These are phyloP conservation scores for Physocephala rufipes DNA, from an alignment of 2,888 invertebrate species.

Conservation along the genomic window DNA sequence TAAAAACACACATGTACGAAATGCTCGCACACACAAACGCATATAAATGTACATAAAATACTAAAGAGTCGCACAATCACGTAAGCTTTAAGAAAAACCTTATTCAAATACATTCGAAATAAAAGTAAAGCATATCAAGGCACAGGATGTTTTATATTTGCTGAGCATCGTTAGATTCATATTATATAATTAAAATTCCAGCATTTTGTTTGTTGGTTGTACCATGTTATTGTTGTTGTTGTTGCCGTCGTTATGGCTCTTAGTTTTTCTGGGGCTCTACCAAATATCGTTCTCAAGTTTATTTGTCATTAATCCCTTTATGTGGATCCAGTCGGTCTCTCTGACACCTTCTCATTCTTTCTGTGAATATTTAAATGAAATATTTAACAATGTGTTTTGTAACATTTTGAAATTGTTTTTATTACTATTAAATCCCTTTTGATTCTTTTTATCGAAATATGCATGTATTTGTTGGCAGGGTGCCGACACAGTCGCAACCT, in stretches of 20 bases:
- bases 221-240: constrained; percentile 32
- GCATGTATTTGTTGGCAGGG: too few relatives aligned
- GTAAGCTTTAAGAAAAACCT: too few relatives aligned
- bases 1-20: constrained; percentile 38
- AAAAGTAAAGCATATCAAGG: background rate
- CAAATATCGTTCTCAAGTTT: constrained; percentile 43
- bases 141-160: constrained; percentile 15
- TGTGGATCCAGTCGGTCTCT: background rate
- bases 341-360: background rate
- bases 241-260: constrained; percentile 34
- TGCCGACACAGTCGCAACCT: too few relatives aligned
- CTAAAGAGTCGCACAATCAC: constrained; percentile 18
- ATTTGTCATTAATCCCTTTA: constrained; percentile 25
- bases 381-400: constrained; percentile 17
- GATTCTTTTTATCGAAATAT: too few relatives aligned
- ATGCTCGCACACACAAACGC: background rate
- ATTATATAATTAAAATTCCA: constrained; percentile 26
- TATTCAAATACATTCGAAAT: background rate
- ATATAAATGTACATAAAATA: constrained; percentile 11
- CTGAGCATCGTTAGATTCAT: constrained; percentile 18
- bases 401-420: background rate
- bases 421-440: constrained; percentile 1
- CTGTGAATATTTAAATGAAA: constrained; percentile 35
- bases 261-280: too few relatives aligned
- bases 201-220: constrained; percentile 11